Evolutionary conservation across 1,140 invertebrate genomes (phyloP).

Genomic region (Bombus breviceps): DNA sequence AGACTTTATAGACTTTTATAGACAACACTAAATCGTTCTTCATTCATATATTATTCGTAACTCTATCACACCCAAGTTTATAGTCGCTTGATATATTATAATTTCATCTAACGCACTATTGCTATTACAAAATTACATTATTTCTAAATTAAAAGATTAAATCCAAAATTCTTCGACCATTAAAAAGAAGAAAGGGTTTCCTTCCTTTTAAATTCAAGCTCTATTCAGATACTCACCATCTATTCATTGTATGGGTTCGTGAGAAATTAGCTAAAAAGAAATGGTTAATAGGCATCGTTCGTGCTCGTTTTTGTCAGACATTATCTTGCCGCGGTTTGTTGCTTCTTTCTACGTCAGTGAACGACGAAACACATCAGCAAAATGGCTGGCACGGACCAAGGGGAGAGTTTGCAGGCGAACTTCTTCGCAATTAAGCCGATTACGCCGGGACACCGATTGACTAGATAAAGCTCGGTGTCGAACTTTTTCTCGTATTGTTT

Average conservation of each 20-base stretch:
- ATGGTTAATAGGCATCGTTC: no score
- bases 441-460: constrained; percentile 50
- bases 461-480: constrained; percentile 34
- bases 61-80: not conserved
- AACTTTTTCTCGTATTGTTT: constrained; percentile 32
- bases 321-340: not conserved
- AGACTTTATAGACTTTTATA: no score
- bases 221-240: no score
- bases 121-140: not conserved
- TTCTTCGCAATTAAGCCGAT: constrained; percentile 62
- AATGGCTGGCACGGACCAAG: constrained; percentile 18
- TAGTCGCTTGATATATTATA: not conserved
- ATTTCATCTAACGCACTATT: not conserved
- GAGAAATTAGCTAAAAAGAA: not conserved
- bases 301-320: constrained; percentile 5
- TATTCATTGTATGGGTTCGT: not conserved
- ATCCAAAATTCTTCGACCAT: not conserved
- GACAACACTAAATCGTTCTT: no score
- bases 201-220: not conserved
- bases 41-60: not conserved
- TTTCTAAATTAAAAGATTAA: no score
- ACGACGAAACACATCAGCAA: constrained; percentile 38
- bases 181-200: not conserved
- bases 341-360: not conserved
- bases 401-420: constrained; percentile 37